Conservation (phyloP, 2,888 invertebrate genomes). For the Itoplectis maculator region DNA sequence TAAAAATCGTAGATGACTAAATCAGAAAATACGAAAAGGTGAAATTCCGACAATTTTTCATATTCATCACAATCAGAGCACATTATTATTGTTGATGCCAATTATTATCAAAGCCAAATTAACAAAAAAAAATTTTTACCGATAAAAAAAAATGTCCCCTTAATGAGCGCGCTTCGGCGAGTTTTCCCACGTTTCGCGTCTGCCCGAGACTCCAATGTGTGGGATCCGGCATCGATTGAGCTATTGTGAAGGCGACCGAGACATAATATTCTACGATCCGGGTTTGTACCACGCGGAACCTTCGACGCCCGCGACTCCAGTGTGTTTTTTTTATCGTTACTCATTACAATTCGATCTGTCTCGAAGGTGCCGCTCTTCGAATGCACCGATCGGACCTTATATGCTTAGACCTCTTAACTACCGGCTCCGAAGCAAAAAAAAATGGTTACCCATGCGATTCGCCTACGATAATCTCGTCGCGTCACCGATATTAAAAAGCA, state of each 20-base stretch:
- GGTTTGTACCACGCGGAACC: constrained; percentile 64
- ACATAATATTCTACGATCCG: constrained; percentile 56
- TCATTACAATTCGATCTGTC: constrained; percentile 4
- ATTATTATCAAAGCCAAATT: too few relatives aligned
- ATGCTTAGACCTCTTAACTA: constrained; percentile 42
- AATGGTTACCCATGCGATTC: constrained; percentile 27
- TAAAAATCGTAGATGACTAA: background rate
- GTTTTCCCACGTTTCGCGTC: constrained; percentile 22
- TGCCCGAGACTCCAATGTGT: constrained; percentile 20
- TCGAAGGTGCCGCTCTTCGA: background rate
- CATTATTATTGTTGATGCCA: too few relatives aligned
- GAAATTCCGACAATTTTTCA: too few relatives aligned
- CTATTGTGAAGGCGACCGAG: constrained; percentile 54
- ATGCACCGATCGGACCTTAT: constrained; percentile 60
- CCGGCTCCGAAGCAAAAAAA: constrained; percentile 33
- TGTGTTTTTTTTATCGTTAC: constrained; percentile 20
- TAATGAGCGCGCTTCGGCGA: background rate
- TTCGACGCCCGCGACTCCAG: constrained; percentile 55
- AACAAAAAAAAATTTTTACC: background rate
- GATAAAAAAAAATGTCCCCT: background rate
- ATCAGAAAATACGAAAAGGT: background rate
- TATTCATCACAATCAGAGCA: too few relatives aligned
- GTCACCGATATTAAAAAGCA: constrained; percentile 6
- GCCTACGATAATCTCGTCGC: constrained; percentile 36
- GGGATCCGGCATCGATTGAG: constrained; percentile 41